Evolutionary conservation across 2,113 vertebrate genomes (phyloP), one percentile per base, ranked within the genome.

Genomic region (Odocoileus virginianus): DNA sequence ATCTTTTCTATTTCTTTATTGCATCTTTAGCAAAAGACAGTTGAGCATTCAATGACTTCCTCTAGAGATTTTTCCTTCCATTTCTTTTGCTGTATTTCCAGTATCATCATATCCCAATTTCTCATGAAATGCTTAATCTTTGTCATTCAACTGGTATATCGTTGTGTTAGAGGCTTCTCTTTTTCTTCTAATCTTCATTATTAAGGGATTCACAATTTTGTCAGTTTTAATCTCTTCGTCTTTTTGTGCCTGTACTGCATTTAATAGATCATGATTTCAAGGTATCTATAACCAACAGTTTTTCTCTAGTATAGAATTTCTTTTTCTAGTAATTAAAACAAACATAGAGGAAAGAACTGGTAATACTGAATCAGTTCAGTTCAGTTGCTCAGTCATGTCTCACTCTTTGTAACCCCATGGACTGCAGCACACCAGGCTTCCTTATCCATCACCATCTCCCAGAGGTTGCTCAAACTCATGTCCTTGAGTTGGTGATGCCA

Each of bases 231-330:
- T 98, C 98, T 99, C 99, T 95, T 99, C 99, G 97, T 99, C 99
- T 99, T 97, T 99, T 97, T 99, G 99, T 57, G 98, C 97, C 95
- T 99, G 98, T 94, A 99, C 99, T 5, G 99, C 99, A 97, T 99
- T 99, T 93, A 99, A 99, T 95, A 99, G 96, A 17, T 99, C 99
- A 84, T 99, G 99, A 97, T 99, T 99, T 85, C 99, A 98, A 60
- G 99, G 99, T 93, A 99, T 99, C 99, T 99, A 98, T 99, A 99
- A 78, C 99, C 99, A 84, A 99, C 99, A 40, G 99, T 99, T 97
- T 99, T 99, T 89, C 99, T 99, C 98, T 99, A 99, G 98, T 99
- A 99, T 23, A 99, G 99, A 98, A 99, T 99, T 98, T 99, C 99
- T 97, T 99, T 99, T 97, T 99, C 99, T 93, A 99, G 86, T 23